Evolutionary conservation across 2,888 invertebrate genomes (phyloP), one percentile per base, ranked within the genome.

Genomic region (Aspidapion aeneum): DNA sequence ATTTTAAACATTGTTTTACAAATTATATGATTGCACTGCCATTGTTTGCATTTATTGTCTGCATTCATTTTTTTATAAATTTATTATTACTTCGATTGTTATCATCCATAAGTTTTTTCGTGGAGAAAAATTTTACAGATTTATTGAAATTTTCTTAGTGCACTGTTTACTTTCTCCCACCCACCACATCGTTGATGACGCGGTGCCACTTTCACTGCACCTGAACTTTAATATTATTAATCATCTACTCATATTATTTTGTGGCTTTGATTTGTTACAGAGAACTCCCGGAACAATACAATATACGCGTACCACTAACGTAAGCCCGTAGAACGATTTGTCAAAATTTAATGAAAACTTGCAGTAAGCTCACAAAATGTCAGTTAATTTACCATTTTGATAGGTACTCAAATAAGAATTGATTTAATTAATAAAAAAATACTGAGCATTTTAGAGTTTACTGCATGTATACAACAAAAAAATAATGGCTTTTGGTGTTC

Each of bases 221-320:
- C 7, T 52, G n/a, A 52, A 9, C 75, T 74, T 76, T 74, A 76
- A 75, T 74, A 75, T n/a, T n/a, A n/a, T n/a, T n/a, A n/a, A n/a
- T n/a, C n/a, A n/a, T n/a, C n/a, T n/a, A n/a, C n/a, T n/a, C n/a
- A n/a, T n/a, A n/a, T n/a, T n/a, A n/a, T n/a, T n/a, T 74, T 74
- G 72, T 75, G 77, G 78, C 71, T 75, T 76, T 73, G 69, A 75
- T 74, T 78, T 82, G 81, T 84, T 83, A 73, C 83, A 84, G 83
- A 81, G 77, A 78, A 73, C 86, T 91, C 83, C 87, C 87, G 82
- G 89, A 90, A 83, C 88, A 88, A 86, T 91, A 89, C 88, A 87
- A 87, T 87, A 88, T 90, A 85, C 90, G 89, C 86, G 89, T 90
- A 85, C 88, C 90, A 87, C 86, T 90, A 82, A 90, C 90, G 91